Percentiles rank a stretch among this genome's conserved stretches.
Evolutionary conservation across 2,888 invertebrate genomes (phyloP).

Genomic region (Thecophora atra): DNA sequence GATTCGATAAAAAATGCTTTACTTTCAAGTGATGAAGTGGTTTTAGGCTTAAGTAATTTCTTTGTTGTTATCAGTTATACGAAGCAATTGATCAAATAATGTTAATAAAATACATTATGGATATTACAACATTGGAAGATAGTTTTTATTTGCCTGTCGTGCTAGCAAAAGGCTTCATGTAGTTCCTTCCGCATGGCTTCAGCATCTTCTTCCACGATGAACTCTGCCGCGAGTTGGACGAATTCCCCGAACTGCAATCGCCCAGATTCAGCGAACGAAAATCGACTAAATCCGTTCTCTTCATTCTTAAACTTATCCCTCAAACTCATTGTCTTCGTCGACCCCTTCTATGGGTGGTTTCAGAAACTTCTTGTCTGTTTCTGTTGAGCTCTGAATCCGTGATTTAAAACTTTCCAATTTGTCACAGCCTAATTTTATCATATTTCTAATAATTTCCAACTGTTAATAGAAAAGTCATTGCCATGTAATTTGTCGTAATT

Average conservation of each 20-base stretch:
- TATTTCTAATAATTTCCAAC: too few relatives aligned
- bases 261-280: constrained; percentile 81
- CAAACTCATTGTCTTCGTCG: constrained; percentile 89
- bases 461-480: too few relatives aligned
- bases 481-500: too few relatives aligned
- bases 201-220: constrained; percentile 97
- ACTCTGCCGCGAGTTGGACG: constrained; percentile 93
- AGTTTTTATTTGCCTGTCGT: constrained; percentile 97
- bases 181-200: constrained; percentile 98
- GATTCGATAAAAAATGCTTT: too few relatives aligned
- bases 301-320: background rate
- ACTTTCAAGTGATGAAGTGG: too few relatives aligned
- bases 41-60: too few relatives aligned
- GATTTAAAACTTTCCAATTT: too few relatives aligned
- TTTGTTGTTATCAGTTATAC: too few relatives aligned
- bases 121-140: constrained; percentile 94
- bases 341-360: constrained; percentile 98
- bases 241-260: constrained; percentile 97
- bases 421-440: too few relatives aligned
- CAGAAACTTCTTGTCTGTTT: constrained; percentile 94
- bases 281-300: background rate
- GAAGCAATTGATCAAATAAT: too few relatives aligned
- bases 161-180: constrained; percentile 97
- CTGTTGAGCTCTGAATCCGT: constrained; percentile 93
- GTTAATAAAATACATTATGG: too few relatives aligned